Base-by-base conservation (phyloP, 1,140 invertebrate species). In the Hylyphantes graminicola region DNA sequence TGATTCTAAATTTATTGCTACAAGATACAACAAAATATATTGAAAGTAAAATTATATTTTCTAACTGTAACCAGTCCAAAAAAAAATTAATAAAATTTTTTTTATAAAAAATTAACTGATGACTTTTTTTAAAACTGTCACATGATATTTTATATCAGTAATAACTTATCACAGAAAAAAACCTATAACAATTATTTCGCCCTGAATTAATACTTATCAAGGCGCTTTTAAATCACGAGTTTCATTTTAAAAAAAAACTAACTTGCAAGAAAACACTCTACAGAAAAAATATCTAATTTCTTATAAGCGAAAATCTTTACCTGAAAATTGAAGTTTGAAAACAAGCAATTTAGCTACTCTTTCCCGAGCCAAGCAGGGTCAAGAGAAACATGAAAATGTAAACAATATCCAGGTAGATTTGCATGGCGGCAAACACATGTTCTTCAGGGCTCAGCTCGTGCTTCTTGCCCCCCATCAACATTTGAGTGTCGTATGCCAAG, bases 351-450 rank as follows among this genome's bases (percentile, higher is more conserved):
- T 81, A 81, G 35, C 54, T 64, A 53, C 48, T 81, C 50, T n/a
- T 80, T 9, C 78, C 85, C 13, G 67, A 78, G 10, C 91, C 91
- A 87, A 92, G 89, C 83, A 92, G 88, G 13, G 89, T 88, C 7
- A 94, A 90, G 8, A 94, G 89, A 83, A 92, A 92, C 57, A 93
- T 88, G 88, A 94, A 94, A n/a, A 94, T 90, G 72, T 93, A 89
- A 74, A 93, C 89, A 53, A 93, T 90, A 87, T 93, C 93, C 51
- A 93, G 89, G 87, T 93, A 94, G 51, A 94, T 89, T 87, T 92
- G 90, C 3, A 93, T 89, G n/a, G 92, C 91, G 21, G 91, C 93
- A 86, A 90, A 91, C 53, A 93, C 90, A 86, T 93, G 91, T 87
- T 94, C 93, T 87, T 94, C 93, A 0, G 93, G 92, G 75, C 88